These are phyloP conservation scores for Coelogynopora nodosa DNA, from an alignment of 2,888 invertebrate genomes.

Conservation along the genomic window DNA sequence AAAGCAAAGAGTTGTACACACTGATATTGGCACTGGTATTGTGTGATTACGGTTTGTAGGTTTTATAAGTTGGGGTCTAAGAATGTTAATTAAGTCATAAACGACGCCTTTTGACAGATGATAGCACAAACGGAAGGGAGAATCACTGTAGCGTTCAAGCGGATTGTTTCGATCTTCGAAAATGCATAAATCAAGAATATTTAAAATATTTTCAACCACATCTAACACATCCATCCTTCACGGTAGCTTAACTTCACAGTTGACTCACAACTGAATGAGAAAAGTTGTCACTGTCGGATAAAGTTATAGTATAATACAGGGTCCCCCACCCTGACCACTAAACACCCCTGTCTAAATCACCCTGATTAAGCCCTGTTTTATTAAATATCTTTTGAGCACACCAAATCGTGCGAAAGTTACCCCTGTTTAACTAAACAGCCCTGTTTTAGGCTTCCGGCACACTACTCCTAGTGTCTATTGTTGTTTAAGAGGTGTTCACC, in stretches of 20 bases:
- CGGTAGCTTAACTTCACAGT: too few relatives aligned
- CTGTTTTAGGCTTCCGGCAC: neutral
- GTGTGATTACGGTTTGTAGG: neutral
- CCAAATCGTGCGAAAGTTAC: neutral
- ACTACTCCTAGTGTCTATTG: neutral
- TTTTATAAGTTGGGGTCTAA: neutral
- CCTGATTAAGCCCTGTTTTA: neutral
- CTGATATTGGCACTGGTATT: neutral
- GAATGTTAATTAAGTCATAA: neutral
- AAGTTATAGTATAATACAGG: neutral
- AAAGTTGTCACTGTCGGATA: neutral
- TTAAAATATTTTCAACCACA: neutral
- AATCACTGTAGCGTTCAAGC: neutral
- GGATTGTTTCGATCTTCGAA: neutral
- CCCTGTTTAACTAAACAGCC: neutral
- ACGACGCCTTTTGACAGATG: neutral
- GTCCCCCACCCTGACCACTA: neutral
- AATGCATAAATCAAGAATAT: neutral
- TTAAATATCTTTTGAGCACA: neutral
- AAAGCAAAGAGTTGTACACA: neutral
- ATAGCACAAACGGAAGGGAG: neutral
- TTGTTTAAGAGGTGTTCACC: too few relatives aligned
- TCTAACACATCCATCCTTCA: neutral
- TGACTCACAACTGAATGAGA: neutral
- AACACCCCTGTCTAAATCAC: neutral